phyloP scores from a whole-genome alignment of 2,113 vertebrate species.

The Sphyrna mokarran region DNA sequence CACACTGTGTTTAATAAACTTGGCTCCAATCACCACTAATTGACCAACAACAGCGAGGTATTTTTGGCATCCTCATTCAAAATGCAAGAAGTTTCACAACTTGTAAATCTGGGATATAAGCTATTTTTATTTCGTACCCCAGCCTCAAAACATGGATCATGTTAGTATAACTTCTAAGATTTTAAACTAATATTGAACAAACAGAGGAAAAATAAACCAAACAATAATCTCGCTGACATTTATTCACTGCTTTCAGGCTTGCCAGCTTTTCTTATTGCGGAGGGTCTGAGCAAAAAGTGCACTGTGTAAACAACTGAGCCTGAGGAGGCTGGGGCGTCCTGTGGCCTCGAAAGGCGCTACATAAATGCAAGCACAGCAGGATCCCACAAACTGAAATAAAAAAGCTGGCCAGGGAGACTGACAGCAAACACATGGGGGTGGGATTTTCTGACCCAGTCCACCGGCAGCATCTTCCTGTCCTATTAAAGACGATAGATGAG shows the following conservation, averaged over 20 bases:
- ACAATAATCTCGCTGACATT: background rate
- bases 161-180: background rate
- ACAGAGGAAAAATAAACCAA: background rate
- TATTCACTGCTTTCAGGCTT: background rate
- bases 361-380: background rate
- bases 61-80: background rate
- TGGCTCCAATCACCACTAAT: background rate
- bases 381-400: too few relatives aligned
- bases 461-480: too few relatives aligned
- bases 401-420: too few relatives aligned
- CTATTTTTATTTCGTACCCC: background rate
- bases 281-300: background rate
- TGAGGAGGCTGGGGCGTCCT: background rate
- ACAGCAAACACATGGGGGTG: too few relatives aligned
- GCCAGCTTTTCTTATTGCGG: background rate
- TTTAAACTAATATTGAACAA: background rate
- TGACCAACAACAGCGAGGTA: background rate
- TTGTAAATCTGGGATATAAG: background rate
- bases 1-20: background rate
- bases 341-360: background rate
- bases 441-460: too few relatives aligned
- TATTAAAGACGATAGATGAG: too few relatives aligned
- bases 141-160: background rate
- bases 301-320: background rate
- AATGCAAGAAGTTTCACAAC: background rate